Evolutionary conservation across 2,113 vertebrate genomes (phyloP), one percentile per base, ranked within the genome.

Genomic region (Campylorhamphus procurvoides): DNA sequence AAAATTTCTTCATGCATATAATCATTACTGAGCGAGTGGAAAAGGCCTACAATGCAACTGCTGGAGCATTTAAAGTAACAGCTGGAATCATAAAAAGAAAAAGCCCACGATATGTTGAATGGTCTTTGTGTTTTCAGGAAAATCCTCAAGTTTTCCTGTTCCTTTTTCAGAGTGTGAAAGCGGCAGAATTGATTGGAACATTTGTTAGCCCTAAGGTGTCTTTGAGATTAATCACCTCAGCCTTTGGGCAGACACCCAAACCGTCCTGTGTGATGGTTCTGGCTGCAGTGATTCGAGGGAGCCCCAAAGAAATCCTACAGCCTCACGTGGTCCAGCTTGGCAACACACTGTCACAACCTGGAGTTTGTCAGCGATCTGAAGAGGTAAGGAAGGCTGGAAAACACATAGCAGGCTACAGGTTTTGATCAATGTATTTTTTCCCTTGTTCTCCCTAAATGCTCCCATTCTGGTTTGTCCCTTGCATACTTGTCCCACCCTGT

Each of bases 171-270:
- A 97, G 98, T 92, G 73, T 97, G 71, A 98, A 97, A 89, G 98
- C 98, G 2, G 99, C 99, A 5, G 98, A 98, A 95, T 95, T 99
- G 58, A 88, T 99, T 18, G 99, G 99, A 33, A 98, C 76, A 0
- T 99, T 99, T 81, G 99, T 99, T 67, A 98, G 88, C 94, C 98
- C 99, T 0, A 98, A 98, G 7, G 99, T 99, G 39, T 98, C 98
- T 19, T 96, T 99, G 96, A 99, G 98, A 94, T 97, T 99, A 89
- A 96, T 99, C 69, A 90, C 98, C 87, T 83, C 98, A 3, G 97
- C 98, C 20, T 97, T 99, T 87, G 97, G 82, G 59, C 97, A 96
- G 93, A 94, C 98, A 2, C 98, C 99, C 37, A 97, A 97, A 28
- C 92, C 98, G 6, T 98, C 98, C 4, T 95, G 98, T 84, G 95